Evolutionary conservation across 1,140 invertebrate species (phyloP), one percentile per base, ranked within the genome.

Genomic region (Lepidotrigona ventralis): DNA sequence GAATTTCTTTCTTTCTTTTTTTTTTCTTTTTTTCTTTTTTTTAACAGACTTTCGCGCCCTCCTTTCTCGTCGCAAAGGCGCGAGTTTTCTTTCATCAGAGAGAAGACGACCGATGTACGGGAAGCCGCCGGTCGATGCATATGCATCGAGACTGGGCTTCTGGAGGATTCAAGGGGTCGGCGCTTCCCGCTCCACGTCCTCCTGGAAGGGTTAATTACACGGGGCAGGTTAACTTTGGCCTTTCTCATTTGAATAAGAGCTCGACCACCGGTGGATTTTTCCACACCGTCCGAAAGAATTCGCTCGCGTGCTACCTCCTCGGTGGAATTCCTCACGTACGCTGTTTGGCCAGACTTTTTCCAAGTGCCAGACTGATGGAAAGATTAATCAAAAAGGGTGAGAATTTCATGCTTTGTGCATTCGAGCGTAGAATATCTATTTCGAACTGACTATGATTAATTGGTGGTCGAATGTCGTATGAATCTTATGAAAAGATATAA

Each of bases 181-280:
- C 5, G 8, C 23, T 58, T 23, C 23, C 29, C 23, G 29, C 70
- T 64, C 33, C 21, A 46, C 53, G 33, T 53, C 29, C 39, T 33
- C 26, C 53, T 33, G 33, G 33, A 79, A 73, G 66, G 39, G 83
- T 87, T 84, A 80, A 86, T 84, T 86, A 84, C 73, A 64, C 73
- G 68, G 71, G 70, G 39, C 39, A 29, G 74, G 33, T 80, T 54
- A 75, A 60, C 39, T 72, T 60, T 51, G 33, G 21, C 54, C 21
- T 70, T 64, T 12, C 39, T 39, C 76, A 60, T 69, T 80, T 80
- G 21, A 73, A 80, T 76, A 56, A 64, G 60, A 58, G 71, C 23
- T 12, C 66, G 58, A 33, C 33, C 33, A 51, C 33, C 33, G 60
- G 12, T 79, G 80, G 51, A 69, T 60, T 73, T 60, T 64, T 66